Base-by-base conservation (phyloP, 2,888 invertebrate species). In the Idaea straminata region DNA sequence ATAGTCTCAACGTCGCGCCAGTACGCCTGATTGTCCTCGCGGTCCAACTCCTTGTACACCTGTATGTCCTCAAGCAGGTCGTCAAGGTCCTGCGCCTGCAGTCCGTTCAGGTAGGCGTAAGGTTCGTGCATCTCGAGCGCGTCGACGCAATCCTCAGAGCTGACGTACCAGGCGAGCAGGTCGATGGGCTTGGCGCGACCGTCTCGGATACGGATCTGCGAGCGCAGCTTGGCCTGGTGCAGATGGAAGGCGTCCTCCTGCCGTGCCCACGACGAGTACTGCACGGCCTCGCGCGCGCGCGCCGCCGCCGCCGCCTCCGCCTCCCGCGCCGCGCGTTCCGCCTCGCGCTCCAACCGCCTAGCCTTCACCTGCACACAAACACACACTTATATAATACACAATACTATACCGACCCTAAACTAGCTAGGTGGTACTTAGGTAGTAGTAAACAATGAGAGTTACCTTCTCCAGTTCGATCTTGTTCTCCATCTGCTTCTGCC, bases 51-150 rank as follows among this genome's bases (percentile, higher is more conserved):
- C 83, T 97, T 96, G 88, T 99, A 98, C 7, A 97, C 94, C 93
- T 93, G 79, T 66, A 99, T 99, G 83, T 99, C 99, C 76, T 97
- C 99, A 0, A 99, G 94, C 15, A 99, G 92, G 90, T 99, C 99
- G 85, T 99, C 99, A 34, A 99, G 92, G 86, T 99, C 99, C 73
- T 96, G 95, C 5, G 96, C 94, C 15, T 96, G 96, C 65, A 99
- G 92, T 0, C 99, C 99, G 82, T 98, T 97, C 0, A 99, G 94
- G 84, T 98, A 98, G 0, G 97, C 97, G 84, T 99, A 98, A 0
- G 99, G 99, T 85, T 99, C 99, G 83, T 99, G 98, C 97, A 99
- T 98, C 92, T 99, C 99, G 35, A 99, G 96, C 0, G 98, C 97
- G 78, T 98, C 97, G 63, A 97, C 97, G 60, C 91, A 87, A 77